Evolutionary conservation across 2,888 invertebrate species (phyloP).

Genomic region (Parochlus steinenii): DNA sequence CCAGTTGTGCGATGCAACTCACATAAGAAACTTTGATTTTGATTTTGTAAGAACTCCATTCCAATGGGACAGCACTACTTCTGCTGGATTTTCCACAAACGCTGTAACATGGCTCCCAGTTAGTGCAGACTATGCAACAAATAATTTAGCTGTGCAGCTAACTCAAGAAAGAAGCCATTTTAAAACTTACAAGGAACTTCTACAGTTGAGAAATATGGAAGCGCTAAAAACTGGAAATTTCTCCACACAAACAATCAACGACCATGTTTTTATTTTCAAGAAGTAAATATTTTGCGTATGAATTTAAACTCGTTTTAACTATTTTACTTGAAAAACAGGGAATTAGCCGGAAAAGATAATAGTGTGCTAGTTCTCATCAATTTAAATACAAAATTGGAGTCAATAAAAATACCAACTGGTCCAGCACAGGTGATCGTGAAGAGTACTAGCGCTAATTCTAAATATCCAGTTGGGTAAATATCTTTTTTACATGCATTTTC

Average conservation of each 20-base stretch:
- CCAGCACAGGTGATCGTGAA: no score
- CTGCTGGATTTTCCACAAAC: conserved; percentile 35
- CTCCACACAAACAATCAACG: not conserved
- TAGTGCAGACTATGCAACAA: conserved; percentile 37
- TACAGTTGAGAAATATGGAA: conserved; percentile 31
- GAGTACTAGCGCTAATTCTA: no score
- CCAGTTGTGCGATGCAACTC: conserved; percentile 30
- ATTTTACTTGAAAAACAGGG: not conserved
- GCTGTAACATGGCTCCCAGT: conserved; percentile 51
- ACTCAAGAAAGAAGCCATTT: conserved; percentile 34
- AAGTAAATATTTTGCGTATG: no score
- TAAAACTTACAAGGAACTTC: conserved; percentile 38
- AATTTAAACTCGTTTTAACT: no score
- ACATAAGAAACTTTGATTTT: conserved; percentile 29
- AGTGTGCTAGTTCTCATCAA: conserved; percentile 2
- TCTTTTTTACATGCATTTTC: no score
- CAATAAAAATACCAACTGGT: no score
- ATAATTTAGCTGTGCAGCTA: conserved; percentile 41
- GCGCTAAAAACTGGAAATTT: conserved; percentile 30
- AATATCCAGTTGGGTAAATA: no score
- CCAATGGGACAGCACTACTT: conserved; percentile 38
- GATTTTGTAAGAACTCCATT: conserved; percentile 37
- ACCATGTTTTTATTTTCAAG: conserved; percentile 1
- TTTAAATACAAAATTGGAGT: no score
- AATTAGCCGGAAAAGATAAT: not conserved